phyloP scores from a whole-genome alignment of 2,888 invertebrate species.

The Eupithecia centaureata region DNA sequence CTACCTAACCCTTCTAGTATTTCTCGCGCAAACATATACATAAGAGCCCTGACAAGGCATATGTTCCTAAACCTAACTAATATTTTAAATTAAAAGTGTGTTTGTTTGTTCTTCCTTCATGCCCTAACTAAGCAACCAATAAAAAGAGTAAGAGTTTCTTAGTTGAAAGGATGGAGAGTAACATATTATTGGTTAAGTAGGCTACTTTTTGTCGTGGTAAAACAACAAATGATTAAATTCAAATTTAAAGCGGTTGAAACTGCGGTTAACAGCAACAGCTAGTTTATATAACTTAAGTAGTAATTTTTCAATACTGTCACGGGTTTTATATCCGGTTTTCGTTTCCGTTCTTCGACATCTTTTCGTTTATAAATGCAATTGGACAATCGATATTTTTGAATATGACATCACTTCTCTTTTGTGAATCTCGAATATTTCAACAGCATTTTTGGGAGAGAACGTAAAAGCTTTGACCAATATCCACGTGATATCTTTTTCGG shows the following conservation, averaged over 20 bases:
- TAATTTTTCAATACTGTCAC: conserved; percentile 32
- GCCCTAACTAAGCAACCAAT: too few species aligned
- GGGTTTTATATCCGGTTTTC: conserved; percentile 39
- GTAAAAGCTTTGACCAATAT: background rate
- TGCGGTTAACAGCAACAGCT: too few species aligned
- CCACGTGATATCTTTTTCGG: background rate
- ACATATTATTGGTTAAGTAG: too few species aligned
- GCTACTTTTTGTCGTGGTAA: too few species aligned
- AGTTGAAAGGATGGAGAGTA: too few species aligned
- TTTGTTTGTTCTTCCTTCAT: too few species aligned
- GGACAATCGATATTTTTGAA: conserved; percentile 23
- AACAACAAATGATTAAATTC: too few species aligned
- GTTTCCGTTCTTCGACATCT: conserved; percentile 31
- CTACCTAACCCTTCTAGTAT: background rate
- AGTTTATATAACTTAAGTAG: too few species aligned
- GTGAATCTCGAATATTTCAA: background rate
- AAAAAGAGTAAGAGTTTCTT: too few species aligned
- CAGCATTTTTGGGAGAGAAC: background rate
- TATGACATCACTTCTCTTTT: conserved; percentile 8
- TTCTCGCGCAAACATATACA: background rate
- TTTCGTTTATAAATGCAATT: background rate
- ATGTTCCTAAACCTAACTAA: background rate
- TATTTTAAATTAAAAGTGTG: too few species aligned
- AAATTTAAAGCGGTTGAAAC: too few species aligned
- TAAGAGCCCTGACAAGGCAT: background rate